Evolutionary conservation across 35 echinoderm and acorn worm species (phyloP), one percentile per base, ranked within the genome.

Genomic region (Patiria miniata): DNA sequence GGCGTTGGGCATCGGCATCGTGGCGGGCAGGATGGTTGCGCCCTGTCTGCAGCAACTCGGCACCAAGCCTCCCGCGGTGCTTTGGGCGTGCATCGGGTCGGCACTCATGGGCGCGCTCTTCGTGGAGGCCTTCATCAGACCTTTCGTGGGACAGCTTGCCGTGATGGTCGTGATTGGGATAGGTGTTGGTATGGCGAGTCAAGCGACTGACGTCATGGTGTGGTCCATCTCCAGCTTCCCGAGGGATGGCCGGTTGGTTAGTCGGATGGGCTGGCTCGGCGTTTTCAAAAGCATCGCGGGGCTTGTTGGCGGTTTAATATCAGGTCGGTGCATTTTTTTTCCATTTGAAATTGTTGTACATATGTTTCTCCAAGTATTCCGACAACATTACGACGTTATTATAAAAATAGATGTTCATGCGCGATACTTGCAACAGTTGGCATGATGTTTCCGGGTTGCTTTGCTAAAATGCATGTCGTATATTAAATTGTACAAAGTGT

Each of bases 161-260:
- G 76, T 78, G 76, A 17, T 15, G 76, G 15, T 17, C 76, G 32
- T 78, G 32, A 15, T 17, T 78, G 15, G 15, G 15, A 12, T 78
- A 78, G 76, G 32, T 17, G 76, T 78, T 78, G 76, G 76, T 78
- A 78, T 17, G 32, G 15, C 32, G 32, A 17, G 32, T 17, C 32
- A 33, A 78, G 32, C 15, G 32, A 78, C 15, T 78, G 76, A 78
- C n/a, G n/a, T n/a, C n/a, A n/a, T n/a, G n/a, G n/a, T n/a, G n/a
- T n/a, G n/a, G n/a, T n/a, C n/a, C n/a, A 33, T 17, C 76, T 17
- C 32, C 55, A 58, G 55, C 55, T 58, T 58, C 55, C 55, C 55
- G 55, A 58, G 55, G 55, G 55, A 58, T 58, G 55, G 55, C 55
- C 55, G 55, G 55, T 58, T 58, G 55, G 55, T 58, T 58, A 58